These are phyloP conservation scores for Drosophila anomelani DNA, from an alignment of 2,888 invertebrate species.

Conservation along the genomic window DNA sequence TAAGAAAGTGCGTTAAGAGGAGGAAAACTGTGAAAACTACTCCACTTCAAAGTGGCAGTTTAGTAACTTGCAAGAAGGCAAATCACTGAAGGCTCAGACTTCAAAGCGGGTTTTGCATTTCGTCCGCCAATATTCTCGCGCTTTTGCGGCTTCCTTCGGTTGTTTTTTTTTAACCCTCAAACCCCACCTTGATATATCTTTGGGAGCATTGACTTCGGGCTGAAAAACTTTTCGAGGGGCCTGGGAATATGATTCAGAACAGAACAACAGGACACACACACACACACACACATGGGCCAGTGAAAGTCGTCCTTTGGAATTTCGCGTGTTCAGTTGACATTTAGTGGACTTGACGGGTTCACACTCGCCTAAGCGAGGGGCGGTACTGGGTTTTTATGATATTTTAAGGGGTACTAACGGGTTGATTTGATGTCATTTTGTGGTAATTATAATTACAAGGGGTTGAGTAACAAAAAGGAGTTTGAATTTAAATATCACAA, in stretches of 20 bases:
- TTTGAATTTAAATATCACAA: not conserved
- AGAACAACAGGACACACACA: conserved; percentile 50
- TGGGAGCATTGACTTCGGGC: conserved; percentile 58
- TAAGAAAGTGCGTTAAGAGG: conserved; percentile 75
- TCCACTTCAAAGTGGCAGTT: conserved; percentile 75
- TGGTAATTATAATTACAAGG: not conserved
- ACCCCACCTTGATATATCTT: conserved; percentile 4
- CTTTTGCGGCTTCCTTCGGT: conserved; percentile 69
- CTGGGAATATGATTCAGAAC: conserved; percentile 58
- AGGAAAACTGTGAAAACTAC: conserved; percentile 60
- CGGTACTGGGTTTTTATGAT: conserved; percentile 68
- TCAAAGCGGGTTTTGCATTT: conserved; percentile 77
- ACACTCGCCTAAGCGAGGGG: conserved; percentile 68
- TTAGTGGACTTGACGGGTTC: conserved; percentile 82
- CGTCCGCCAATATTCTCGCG: conserved; percentile 78
- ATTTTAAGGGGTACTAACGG: conserved; percentile 56
- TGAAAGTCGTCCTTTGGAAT: conserved; percentile 77
- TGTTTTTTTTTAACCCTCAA: conserved; percentile 10
- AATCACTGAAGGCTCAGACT: conserved; percentile 69
- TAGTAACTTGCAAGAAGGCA: conserved; percentile 65
- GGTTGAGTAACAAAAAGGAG: not conserved
- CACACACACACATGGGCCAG: conserved; percentile 60
- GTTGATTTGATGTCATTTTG: conserved; percentile 36
- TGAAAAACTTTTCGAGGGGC: conserved; percentile 30
- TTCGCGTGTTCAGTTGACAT: conserved; percentile 83